Evolutionary conservation across 2,113 vertebrate genomes (phyloP).

Genomic region (Cyanoramphus novaezelandiae): DNA sequence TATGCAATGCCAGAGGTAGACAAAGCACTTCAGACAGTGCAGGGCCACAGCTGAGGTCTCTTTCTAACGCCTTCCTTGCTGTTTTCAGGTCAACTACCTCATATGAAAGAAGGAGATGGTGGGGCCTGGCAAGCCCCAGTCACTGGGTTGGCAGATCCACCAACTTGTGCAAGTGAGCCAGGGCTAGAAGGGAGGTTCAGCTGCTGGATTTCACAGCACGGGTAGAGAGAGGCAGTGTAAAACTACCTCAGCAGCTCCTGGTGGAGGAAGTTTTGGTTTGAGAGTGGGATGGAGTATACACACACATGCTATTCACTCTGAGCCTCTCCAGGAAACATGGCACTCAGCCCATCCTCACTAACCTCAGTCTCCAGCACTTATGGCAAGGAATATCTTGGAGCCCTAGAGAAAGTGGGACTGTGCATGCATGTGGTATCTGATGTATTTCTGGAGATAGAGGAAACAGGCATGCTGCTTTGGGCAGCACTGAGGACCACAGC

Average conservation of each 20-base stretch:
- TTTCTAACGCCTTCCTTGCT: not conserved
- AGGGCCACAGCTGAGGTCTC: not conserved
- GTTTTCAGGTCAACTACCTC: not conserved
- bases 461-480: not conserved
- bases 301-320: accelerated
- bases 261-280: not conserved
- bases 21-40: not conserved
- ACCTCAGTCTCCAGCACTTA: not conserved
- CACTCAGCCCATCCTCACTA: accelerated
- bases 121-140: accelerated
- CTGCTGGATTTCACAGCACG: not conserved
- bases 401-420: not conserved
- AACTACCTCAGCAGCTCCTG: not conserved
- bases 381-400: not conserved
- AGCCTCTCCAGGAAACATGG: not conserved
- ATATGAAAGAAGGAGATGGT: not conserved
- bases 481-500: not conserved
- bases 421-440: accelerated
- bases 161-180: not conserved
- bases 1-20: not conserved
- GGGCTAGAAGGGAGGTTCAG: not conserved
- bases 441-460: not conserved
- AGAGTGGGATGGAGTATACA: not conserved
- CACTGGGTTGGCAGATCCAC: not conserved
- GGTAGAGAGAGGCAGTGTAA: not conserved